Conservation (phyloP, 2,113 vertebrate species). For the Pontoporia blainvillei region DNA sequence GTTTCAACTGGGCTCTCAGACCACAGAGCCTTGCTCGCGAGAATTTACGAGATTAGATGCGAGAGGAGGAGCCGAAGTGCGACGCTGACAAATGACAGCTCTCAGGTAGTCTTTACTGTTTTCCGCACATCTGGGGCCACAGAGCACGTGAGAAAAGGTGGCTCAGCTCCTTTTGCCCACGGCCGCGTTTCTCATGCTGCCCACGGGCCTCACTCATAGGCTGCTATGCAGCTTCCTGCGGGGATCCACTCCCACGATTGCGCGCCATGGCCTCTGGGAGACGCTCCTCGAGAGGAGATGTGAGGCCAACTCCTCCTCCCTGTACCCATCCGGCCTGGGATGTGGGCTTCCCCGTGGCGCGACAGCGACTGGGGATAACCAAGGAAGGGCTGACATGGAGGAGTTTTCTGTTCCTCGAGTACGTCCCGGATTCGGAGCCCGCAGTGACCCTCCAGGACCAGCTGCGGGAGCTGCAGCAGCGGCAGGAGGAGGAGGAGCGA, state of each 20-base stretch:
- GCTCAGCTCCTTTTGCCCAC: not conserved
- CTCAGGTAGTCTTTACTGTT: not conserved
- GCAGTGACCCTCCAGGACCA: not conserved
- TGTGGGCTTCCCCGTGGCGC: not conserved
- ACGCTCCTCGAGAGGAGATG: not conserved
- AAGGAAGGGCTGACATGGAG: slow-evolving; percentile 65
- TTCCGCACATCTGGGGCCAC: rapidly evolving
- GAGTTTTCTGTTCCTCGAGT: slow-evolving; percentile 84
- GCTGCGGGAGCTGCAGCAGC: not conserved
- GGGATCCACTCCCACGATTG: rapidly evolving
- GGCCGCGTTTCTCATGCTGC: not conserved
- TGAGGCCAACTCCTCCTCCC: not conserved
- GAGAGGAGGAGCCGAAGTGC: not conserved
- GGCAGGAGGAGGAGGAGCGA: not conserved
- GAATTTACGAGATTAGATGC: not conserved
- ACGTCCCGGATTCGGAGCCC: not conserved
- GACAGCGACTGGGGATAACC: not conserved
- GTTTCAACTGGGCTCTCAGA: rapidly evolving
- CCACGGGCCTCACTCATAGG: rapidly evolving
- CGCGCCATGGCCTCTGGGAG: not conserved
- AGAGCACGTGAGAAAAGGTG: not conserved
- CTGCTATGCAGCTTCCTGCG: not conserved
- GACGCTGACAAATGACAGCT: not conserved
- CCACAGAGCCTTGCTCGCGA: not conserved
- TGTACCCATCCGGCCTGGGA: not conserved